Evolutionary conservation across 1,140 invertebrate genomes (phyloP).

Genomic region (Trichoplusia ni): DNA sequence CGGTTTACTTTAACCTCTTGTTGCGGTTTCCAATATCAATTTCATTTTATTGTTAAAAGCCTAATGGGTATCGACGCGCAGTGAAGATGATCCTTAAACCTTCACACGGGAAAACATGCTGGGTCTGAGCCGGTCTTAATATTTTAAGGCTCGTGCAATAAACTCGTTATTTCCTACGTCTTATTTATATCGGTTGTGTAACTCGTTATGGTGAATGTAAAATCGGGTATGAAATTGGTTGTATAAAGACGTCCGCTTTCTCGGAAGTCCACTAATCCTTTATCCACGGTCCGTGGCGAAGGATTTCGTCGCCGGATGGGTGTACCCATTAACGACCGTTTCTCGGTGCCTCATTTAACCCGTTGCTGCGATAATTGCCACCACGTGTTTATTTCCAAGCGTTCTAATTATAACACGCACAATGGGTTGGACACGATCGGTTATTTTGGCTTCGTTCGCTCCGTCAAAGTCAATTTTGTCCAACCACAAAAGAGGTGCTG

Average conservation of each 20-base stretch:
- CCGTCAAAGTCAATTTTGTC: slow-evolving; percentile 77
- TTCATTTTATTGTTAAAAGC: slow-evolving; percentile 42
- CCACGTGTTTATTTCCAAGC: slow-evolving; percentile 79
- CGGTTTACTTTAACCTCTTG: slow-evolving; percentile 51
- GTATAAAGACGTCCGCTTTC: slow-evolving; percentile 45
- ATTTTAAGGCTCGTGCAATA: slow-evolving; percentile 38
- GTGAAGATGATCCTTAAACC: slow-evolving; percentile 49
- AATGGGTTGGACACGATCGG: slow-evolving; percentile 80
- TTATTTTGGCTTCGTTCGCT: slow-evolving; percentile 74
- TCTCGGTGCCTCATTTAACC: slow-evolving; percentile 79
- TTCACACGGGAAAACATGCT: slow-evolving; percentile 43
- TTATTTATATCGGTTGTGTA: slow-evolving; percentile 52
- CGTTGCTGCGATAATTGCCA: slow-evolving; percentile 79
- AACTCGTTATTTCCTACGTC: slow-evolving; percentile 46
- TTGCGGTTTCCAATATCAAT: slow-evolving; percentile 43
- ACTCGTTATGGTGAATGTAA: slow-evolving; percentile 37
- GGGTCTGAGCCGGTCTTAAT: slow-evolving; percentile 30
- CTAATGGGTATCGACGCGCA: background rate
- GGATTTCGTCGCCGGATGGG: slow-evolving; percentile 56
- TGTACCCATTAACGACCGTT: slow-evolving; percentile 75
- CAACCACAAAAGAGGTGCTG: slow-evolving; percentile 76
- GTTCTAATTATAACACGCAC: slow-evolving; percentile 78
- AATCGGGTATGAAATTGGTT: slow-evolving; percentile 37
- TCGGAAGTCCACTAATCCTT: slow-evolving; percentile 54
- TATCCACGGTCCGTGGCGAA: slow-evolving; percentile 40